A percentile compares a stretch with the other conserved stretches of the same genome.
phyloP scores from a whole-genome alignment of 1,140 invertebrate species.

The Drosophila carrolli region DNA sequence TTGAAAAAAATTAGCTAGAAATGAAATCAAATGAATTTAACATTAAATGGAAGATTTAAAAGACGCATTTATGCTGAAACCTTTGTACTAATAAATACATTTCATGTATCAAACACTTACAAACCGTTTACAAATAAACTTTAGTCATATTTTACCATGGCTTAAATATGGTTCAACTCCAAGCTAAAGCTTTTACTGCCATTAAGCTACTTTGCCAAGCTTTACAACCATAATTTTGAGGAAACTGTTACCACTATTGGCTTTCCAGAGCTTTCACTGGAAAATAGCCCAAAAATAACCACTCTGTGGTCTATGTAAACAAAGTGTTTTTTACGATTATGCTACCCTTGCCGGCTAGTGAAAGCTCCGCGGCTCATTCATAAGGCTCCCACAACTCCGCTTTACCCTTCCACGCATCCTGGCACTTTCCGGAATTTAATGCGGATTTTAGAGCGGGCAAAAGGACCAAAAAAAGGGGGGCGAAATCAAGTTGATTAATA shows the following conservation, averaged over 20 bases:
- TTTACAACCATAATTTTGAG: slow-evolving; percentile 38
- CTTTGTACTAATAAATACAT: too few species aligned
- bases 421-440: slow-evolving; percentile 36
- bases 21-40: too few species aligned
- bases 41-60: too few species aligned
- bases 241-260: slow-evolving; percentile 53
- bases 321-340: slow-evolving; percentile 39
- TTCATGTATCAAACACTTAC: neutral
- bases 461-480: neutral
- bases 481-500: slow-evolving; percentile 61
- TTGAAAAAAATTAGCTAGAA: too few species aligned
- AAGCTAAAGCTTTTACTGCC: slow-evolving; percentile 21
- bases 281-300: slow-evolving; percentile 40
- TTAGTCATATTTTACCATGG: neutral
- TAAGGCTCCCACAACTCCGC: slow-evolving; percentile 30
- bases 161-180: neutral
- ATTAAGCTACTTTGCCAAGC: slow-evolving; percentile 1
- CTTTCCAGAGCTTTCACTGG: slow-evolving; percentile 47
- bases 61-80: too few species aligned
- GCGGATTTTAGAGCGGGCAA: slow-evolving; percentile 8
- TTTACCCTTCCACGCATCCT: slow-evolving; percentile 30
- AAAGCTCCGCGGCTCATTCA: slow-evolving; percentile 59
- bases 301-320: slow-evolving; percentile 37
- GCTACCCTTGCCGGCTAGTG: slow-evolving; percentile 36
- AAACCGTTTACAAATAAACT: neutral